Evolutionary conservation across 53 echinoderm and acorn worm genomes (phyloP), one percentile per base, ranked within the genome.

Genomic region (Pentamera pediparva): DNA sequence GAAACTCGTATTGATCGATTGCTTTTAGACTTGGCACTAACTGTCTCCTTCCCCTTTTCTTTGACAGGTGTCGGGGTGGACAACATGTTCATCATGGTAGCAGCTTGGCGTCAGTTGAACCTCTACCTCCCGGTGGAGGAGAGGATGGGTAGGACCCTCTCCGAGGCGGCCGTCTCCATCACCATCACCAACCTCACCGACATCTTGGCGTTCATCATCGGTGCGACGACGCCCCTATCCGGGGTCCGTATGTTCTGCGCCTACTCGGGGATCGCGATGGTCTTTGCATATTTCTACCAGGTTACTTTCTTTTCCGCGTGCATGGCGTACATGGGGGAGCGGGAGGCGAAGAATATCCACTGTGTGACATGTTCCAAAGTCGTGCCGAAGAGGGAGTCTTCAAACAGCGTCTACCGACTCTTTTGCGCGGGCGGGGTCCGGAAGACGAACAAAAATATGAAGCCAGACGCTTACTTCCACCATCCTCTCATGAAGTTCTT

Each of bases 61-160:
- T 55, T 55, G 55, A 9, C 61, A 96, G 98, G 98, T 74, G 91
- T 96, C 19, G 98, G 98, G n/a, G 98, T 96, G 12, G 98, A 96
- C 78, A 96, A 96, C 61, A 96, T 96, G 98, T 96, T 96, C 74
- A 88, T 96, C 78, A 96, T 96, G 98, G 85, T 96, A 22, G 91
- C 98, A 0, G 88, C 91, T 10, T 96, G 98, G 98, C 88, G 98
- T 30, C 90, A 90, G 61, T 83, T 88, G 33, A 84, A 82, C 50
- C 73, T 88, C 7, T 85, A 83, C 70, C 74, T 88, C 4, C 69
- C 91, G 0, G 88, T 91, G 10, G 89, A 91, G 37, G 87, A 88
- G 67, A 85, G 98, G 19, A 96, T 91, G 91, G 89, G 82, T 1
- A 50, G 78, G 5, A 98, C 98, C 47, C 92, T 83, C 73, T 88